Base-by-base conservation (phyloP, 2,797 vertebrate species). In the Synaphobranchus kaupii region DNA sequence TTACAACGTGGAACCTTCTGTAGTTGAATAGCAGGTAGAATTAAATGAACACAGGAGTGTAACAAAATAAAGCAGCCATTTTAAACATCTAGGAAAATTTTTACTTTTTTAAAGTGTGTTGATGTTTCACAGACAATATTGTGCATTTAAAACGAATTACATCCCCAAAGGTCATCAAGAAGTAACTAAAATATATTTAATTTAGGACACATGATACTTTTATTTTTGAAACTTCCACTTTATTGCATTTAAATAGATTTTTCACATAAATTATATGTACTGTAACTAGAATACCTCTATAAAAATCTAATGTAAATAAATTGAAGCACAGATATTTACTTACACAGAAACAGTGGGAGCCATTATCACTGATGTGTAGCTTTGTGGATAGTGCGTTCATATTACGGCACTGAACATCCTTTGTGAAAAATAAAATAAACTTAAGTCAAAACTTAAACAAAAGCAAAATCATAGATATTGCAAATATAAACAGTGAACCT, bases 381-480 rank as follows among this genome's bases (percentile, higher is more conserved):
- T 50, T 81, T 81, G 47, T n/a, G 47, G 8, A 50, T 50, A 81
- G 25, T 48, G 20, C 25, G 0, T 31, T 58, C 28, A 10, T 83
- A 31, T 34, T 58, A 83, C 82, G 56, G 82, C 20, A 34, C 82
- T 58, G 52, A 83, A 56, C 4, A 20, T 81, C 82, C 25, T 22
- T 54, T 83, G 9, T 83, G 28, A 52, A 15, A 83, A 78, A 50
- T 56, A 22, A 44, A 82, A 44, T 48, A 76, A 80, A 34, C 20
- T 50, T 83, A 63, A 66, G 60, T 68, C 56, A 68, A 50, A 86
- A 50, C 58, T 66, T 58, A 84, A 84, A 84, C 0, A 68, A 84
- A 71, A 84, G 47, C 28, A 84, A 56, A 56, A 73, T 48, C 58
- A 48, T 71, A 71, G 22, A 31, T 73, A 56, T 12, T 83, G 58